Percentiles rank a stretch among this genome's conserved stretches.
Conservation (phyloP, 1,140 invertebrate species). For the Sipha flava region DNA sequence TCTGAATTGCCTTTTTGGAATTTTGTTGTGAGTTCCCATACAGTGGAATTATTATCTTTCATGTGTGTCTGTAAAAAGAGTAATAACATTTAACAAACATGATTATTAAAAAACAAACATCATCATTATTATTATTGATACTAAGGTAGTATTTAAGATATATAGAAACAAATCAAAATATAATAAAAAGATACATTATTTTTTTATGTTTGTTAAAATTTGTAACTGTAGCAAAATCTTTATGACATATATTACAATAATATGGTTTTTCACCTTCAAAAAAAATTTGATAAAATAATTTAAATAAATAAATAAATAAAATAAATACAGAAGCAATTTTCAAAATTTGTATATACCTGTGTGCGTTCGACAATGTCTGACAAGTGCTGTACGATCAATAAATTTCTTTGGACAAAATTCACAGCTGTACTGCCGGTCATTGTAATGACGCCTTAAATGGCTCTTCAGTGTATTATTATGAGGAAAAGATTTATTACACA, state of each 20-base stretch:
- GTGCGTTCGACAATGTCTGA: conserved; percentile 40
- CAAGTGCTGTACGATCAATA: conserved; percentile 70
- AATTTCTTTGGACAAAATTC: conserved; percentile 79
- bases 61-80: background rate
- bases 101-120: no score
- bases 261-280: conserved; percentile 65
- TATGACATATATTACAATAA: conserved; percentile 64
- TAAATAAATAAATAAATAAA: background rate
- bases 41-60: conserved; percentile 11
- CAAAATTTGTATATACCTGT: background rate
- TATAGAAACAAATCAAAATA: no score
- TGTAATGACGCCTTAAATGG: conserved; percentile 77
- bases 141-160: no score
- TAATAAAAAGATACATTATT: background rate
- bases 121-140: no score
- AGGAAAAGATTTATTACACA: conserved; percentile 67
- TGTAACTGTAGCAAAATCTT: conserved; percentile 70
- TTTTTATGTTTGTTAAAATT: conserved; percentile 80
- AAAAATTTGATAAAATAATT: conserved; percentile 14
- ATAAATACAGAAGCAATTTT: background rate
- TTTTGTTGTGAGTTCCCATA: conserved; percentile 18
- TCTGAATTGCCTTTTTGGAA: conserved; percentile 4
- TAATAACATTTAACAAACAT: no score
- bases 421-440: conserved; percentile 69
- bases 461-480: conserved; percentile 84